A percentile compares a stretch with the other conserved stretches of the same genome.
Conservation (phyloP, 1,140 invertebrate species). For the Amphibalanus amphitrite region DNA sequence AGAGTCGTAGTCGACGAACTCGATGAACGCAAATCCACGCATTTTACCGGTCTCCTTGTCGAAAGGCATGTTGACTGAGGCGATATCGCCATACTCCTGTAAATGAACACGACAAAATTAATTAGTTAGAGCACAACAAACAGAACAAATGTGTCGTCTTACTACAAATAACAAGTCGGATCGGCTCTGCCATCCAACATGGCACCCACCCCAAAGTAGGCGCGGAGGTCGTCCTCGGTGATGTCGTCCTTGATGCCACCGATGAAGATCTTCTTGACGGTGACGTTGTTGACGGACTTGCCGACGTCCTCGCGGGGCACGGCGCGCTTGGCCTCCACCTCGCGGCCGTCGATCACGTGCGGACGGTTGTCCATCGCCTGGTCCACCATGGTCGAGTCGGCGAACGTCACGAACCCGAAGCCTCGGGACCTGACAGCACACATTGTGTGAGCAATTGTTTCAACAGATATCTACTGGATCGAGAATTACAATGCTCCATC, state of each 20-base stretch:
- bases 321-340: slow-evolving; percentile 38
- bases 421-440: slow-evolving; percentile 27
- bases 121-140: too few relatives aligned
- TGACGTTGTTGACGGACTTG: slow-evolving; percentile 31
- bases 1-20: slow-evolving; percentile 90
- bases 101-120: too few relatives aligned
- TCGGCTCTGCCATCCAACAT: too few relatives aligned
- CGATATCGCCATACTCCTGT: slow-evolving; percentile 52
- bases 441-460: too few relatives aligned
- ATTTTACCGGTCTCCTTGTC: slow-evolving; percentile 83
- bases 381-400: slow-evolving; percentile 30
- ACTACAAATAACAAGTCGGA: too few relatives aligned
- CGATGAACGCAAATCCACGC: slow-evolving; percentile 82
- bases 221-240: slow-evolving; percentile 35
- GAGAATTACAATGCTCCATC: too few relatives aligned
- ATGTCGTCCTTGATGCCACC: slow-evolving; percentile 46
- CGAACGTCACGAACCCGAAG: slow-evolving; percentile 38
- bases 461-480: too few relatives aligned
- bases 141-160: too few relatives aligned
- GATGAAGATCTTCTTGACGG: slow-evolving; percentile 47
- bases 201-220: slow-evolving; percentile 3
- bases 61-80: slow-evolving; percentile 68
- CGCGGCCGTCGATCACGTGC: slow-evolving; percentile 35
- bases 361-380: slow-evolving; percentile 32
- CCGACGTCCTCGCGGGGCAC: slow-evolving; percentile 51